Base-by-base conservation (phyloP, 2,797 vertebrate genomes). In the Megalops cyprinoides region DNA sequence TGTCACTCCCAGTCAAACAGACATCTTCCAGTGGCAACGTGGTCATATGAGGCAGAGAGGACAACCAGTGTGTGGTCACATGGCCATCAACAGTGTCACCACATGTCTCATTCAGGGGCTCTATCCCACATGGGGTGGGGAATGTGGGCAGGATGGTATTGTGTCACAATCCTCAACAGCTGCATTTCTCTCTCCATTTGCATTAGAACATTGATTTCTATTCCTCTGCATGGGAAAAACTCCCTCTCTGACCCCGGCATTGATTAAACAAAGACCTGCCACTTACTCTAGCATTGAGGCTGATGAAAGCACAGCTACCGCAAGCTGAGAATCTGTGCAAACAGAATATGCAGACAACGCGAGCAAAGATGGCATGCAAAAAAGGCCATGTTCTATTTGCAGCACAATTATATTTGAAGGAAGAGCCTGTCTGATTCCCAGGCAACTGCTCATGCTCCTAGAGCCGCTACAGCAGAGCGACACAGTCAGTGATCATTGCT, bases 371-470 rank as follows among this genome's bases (percentile, higher is more conserved):
- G 1, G 23, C 55, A n/a, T 58, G 55, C 55, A 65, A 65, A 34
- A 34, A 37, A 65, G 62, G 31, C 31, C 62, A 37, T 34, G 4
- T 65, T 34, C 62, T 65, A 65, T 65, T 65, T 37, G 37, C 31
- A 37, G 62, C 18, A 34, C 28, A 37, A 65, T 65, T 65, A 34
- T 65, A 31, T 10, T 55, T 23, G 4, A 31, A 10, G 31, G 8
- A 18, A 65, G 62, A 65, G 31, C 62, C 62, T 65, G 62, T 37
- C 62, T n/a, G n/a, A n/a, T n/a, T n/a, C n/a, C n/a, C n/a, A n/a
- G n/a, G n/a, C n/a, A n/a, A n/a, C n/a, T n/a, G n/a, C n/a, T n/a
- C n/a, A n/a, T n/a, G n/a, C n/a, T n/a, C n/a, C n/a, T n/a, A n/a
- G n/a, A n/a, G n/a, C n/a, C n/a, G n/a, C n/a, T n/a, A n/a, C n/a